These are phyloP conservation scores for Eurystomus gularis DNA, from an alignment of 2,113 vertebrate species.

Conservation along the genomic window DNA sequence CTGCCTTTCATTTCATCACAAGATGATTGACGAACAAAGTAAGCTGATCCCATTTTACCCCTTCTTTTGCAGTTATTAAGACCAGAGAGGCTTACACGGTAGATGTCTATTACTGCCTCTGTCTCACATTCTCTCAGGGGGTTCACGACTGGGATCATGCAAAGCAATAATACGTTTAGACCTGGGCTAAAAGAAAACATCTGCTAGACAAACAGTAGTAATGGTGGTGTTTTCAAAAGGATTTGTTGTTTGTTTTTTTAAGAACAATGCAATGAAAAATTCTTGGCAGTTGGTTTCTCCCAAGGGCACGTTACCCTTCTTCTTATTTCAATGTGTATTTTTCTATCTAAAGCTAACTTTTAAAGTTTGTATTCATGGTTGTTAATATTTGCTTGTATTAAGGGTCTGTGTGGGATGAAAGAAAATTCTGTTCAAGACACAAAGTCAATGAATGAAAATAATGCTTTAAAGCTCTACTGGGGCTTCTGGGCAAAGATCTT, in stretches of 20 bases:
- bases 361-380: background rate
- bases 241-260: background rate
- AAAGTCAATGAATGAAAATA: background rate
- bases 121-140: fast-evolving
- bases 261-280: background rate
- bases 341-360: background rate
- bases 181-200: background rate
- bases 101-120: background rate
- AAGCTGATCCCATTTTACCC: background rate
- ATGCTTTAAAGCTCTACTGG: background rate
- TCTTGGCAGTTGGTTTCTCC: background rate
- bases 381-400: background rate
- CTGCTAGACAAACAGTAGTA: background rate
- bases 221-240: background rate
- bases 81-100: background rate
- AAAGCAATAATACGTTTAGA: background rate
- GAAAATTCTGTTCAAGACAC: background rate
- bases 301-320: background rate
- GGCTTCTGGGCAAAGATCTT: background rate
- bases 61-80: background rate
- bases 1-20: background rate
- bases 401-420: background rate
- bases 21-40: background rate
- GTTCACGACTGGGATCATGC: background rate
- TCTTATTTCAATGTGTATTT: background rate